Evolutionary conservation across 1,140 invertebrate genomes (phyloP), one percentile per base, ranked within the genome.

Genomic region (Drosophila ironensis): DNA sequence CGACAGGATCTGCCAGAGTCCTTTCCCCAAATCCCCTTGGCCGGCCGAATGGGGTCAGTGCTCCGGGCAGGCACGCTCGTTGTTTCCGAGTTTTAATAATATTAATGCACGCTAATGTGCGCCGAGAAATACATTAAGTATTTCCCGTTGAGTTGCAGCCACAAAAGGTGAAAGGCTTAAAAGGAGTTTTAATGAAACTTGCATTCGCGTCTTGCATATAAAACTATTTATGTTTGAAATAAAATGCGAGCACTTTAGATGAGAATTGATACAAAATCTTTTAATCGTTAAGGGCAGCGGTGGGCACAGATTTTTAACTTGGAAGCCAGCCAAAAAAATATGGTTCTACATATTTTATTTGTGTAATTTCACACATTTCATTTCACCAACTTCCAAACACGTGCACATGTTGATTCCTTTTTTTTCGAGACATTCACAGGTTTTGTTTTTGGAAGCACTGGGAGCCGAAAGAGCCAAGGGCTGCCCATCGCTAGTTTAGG

Each of bases 41-140:
- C 46, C 25, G 27, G 51, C 60, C 50, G 33, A 73, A 73, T 53
- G 59, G 6, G 70, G 70, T 76, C 77, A 76, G 38, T 68, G 72
- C 73, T 72, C 75, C 25, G 22, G 56, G 72, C 73, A 8, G 47
- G 27, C 19, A 37, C 22, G 42, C 22, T 19, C 27, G 57, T 69
- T 69, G 50, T 47, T 16, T 41, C 38, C 50, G 46, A 48, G 52
- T 69, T 70, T 69, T 69, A 69, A 69, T 69, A 69, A 69, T 37
- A 69, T 69, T 69, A 69, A 69, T 69, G 66, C 44, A 50, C 51
- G 48, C 42, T 59, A 69, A 68, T 56, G 61, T 54, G 41, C 17
- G 41, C 17, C 30, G 42, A 37, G 17, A 3, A 25, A 27, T 6
- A 37, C 37, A 64, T 52, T 66, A 66, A 64, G 37, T 41, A 67